Percentiles rank a stretch among this genome's conserved stretches.
Evolutionary conservation across 2,888 invertebrate species (phyloP).

Genomic region (Plusia festucae): DNA sequence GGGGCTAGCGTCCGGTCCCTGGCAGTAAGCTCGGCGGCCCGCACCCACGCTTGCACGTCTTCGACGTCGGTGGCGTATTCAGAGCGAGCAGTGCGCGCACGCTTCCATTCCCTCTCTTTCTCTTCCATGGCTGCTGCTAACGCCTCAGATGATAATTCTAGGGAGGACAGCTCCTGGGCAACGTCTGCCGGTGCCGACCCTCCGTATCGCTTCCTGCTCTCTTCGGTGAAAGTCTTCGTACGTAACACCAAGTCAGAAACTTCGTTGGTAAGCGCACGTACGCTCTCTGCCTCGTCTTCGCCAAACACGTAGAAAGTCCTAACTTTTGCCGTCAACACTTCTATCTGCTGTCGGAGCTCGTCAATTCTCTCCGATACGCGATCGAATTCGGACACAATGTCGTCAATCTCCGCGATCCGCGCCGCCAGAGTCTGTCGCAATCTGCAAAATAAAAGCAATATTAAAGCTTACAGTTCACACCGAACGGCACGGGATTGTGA

Average conservation of each 20-base stretch:
- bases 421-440: slow-evolving; percentile 94
- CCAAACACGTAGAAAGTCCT: slow-evolving; percentile 94
- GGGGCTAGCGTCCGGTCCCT: slow-evolving; percentile 95
- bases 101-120: slow-evolving; percentile 95
- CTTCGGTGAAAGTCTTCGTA: slow-evolving; percentile 89
- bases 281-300: slow-evolving; percentile 91
- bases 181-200: slow-evolving; percentile 93
- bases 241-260: slow-evolving; percentile 89
- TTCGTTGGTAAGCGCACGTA: slow-evolving; percentile 89
- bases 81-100: slow-evolving; percentile 94
- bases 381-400: slow-evolving; percentile 94
- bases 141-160: slow-evolving; percentile 95
- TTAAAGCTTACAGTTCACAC: slow-evolving; percentile 70
- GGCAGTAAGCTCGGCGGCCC: slow-evolving; percentile 94
- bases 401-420: slow-evolving; percentile 92
- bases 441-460: slow-evolving; percentile 88
- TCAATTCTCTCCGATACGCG: slow-evolving; percentile 92
- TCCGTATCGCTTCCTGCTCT: slow-evolving; percentile 90
- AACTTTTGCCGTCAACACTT: slow-evolving; percentile 91
- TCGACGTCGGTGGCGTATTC: slow-evolving; percentile 95
- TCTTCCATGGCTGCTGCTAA: slow-evolving; percentile 95
- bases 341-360: slow-evolving; percentile 91
- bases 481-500: slow-evolving; percentile 66
- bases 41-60: slow-evolving; percentile 94
- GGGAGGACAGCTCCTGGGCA: slow-evolving; percentile 93